Evolutionary conservation across 2,113 vertebrate genomes (phyloP).

Genomic region (Rhinolophus sinicus): DNA sequence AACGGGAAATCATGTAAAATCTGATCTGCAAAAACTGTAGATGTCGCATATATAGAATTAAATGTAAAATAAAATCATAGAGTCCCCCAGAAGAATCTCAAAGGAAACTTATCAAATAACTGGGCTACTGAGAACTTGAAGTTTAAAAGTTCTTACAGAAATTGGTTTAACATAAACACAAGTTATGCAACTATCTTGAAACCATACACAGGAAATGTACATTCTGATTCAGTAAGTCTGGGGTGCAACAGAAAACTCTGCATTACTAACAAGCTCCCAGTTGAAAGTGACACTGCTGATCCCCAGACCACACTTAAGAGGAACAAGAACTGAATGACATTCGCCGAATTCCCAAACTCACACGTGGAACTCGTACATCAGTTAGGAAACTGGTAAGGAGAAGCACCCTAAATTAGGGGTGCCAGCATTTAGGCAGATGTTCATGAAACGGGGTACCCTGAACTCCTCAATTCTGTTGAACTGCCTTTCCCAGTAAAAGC

Average conservation of each 20-base stretch:
- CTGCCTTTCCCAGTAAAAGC: neutral
- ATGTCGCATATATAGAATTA: neutral
- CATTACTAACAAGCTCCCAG: neutral
- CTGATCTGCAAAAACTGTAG: neutral
- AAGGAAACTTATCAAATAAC: neutral
- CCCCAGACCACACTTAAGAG: neutral
- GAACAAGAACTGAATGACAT: neutral
- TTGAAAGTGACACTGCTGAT: neutral
- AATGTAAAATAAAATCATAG: neutral
- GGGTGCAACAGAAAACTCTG: neutral
- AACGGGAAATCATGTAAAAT: neutral
- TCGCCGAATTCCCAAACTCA: neutral
- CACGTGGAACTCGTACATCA: neutral
- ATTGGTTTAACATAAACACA: neutral
- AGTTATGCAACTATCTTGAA: neutral
- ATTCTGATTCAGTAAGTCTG: neutral
- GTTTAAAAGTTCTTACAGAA: constrained; percentile 11
- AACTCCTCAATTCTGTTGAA: neutral
- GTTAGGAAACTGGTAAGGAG: neutral
- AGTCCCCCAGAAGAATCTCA: neutral
- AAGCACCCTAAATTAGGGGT: neutral
- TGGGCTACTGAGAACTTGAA: neutral
- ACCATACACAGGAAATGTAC: neutral
- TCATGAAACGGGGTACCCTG: neutral
- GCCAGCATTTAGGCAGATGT: neutral